Base-by-base conservation (phyloP, 1,140 invertebrate genomes). In the Drosophila quadrilineata region DNA sequence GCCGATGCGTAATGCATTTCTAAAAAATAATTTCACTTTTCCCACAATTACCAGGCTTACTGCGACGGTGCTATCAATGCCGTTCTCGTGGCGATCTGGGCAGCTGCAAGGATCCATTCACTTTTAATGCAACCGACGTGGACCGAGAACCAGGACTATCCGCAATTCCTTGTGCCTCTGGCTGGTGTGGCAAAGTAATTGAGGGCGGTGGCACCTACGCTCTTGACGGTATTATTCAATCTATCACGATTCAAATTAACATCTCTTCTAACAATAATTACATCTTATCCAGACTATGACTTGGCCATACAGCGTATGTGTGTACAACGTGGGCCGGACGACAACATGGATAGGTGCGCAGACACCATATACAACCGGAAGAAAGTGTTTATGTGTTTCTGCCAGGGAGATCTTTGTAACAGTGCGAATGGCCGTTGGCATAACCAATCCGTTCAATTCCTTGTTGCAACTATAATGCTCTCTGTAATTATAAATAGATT, bases 111-210 rank as follows among this genome's bases (percentile, higher is more conserved):
- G 97, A 98, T 92, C 94, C 94, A 14, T 97, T 97, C 76, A 92
- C 90, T 10, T 93, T 93, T 71, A 97, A 96, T 90, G 92, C 93
- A 0, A 95, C 95, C 1, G 91, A 94, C 69, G 92, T 93, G 17
- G 92, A 94, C 43, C 89, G 90, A 12, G 93, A 93, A 75, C 91
- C 90, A 45, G 95, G 95, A 3, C 93, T 97, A 0, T 92, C 94
- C 65, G 92, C 94, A 1, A 91, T 94, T 4, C 95, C 96, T 0
- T 98, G 97, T 89, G 95, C 95, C 6, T 97, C 96, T 4, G 96
- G 96, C 21, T 98, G 97, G 97, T 98, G 97, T 85, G 95, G 94
- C 5, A 98, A 98, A 92, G 94, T 96, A 31, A 93, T 97, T 16
- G 96, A 98, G 90, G 95, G 94, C 26, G 92, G 92, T 64, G 93